Conservation (phyloP, 2,888 invertebrate species). For the Patella depressa region DNA sequence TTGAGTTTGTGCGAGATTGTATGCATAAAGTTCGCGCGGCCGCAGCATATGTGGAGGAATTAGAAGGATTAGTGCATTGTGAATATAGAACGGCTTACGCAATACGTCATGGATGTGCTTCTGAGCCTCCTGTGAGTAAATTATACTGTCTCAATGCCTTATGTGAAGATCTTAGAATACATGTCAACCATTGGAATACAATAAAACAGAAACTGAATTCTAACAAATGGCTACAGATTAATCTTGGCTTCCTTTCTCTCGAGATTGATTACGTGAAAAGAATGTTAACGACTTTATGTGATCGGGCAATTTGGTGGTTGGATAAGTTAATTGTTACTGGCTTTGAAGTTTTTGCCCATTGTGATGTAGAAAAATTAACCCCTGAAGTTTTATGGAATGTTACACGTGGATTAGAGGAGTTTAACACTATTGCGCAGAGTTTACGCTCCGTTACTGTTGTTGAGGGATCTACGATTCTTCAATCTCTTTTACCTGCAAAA, state of each 20-base stretch:
- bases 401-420: conserved; percentile 68
- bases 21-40: conserved; percentile 52
- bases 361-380: conserved; percentile 60
- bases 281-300: conserved; percentile 53
- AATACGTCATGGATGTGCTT: conserved; percentile 58
- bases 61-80: conserved; percentile 57
- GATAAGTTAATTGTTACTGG: conserved; percentile 66
- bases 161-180: conserved; percentile 68
- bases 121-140: conserved; percentile 59
- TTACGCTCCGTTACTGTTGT: conserved; percentile 35
- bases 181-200: conserved; percentile 68
- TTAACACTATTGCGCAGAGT: conserved; percentile 63
- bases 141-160: conserved; percentile 64
- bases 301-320: conserved; percentile 64
- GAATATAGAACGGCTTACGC: conserved; percentile 62
- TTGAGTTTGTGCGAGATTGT: conserved; percentile 65
- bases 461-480: neutral
- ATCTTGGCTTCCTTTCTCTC: conserved; percentile 56
- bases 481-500: conserved; percentile 16
- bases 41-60: conserved; percentile 57
- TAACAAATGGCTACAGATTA: conserved; percentile 60
- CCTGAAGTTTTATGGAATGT: conserved; percentile 69
- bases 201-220: conserved; percentile 66
- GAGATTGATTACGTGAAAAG: conserved; percentile 57
- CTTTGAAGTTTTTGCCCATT: conserved; percentile 68